Percentiles rank a stretch among this genome's conserved stretches.
Evolutionary conservation across 1,140 invertebrate species (phyloP).

Genomic region (Amyelois transitella): DNA sequence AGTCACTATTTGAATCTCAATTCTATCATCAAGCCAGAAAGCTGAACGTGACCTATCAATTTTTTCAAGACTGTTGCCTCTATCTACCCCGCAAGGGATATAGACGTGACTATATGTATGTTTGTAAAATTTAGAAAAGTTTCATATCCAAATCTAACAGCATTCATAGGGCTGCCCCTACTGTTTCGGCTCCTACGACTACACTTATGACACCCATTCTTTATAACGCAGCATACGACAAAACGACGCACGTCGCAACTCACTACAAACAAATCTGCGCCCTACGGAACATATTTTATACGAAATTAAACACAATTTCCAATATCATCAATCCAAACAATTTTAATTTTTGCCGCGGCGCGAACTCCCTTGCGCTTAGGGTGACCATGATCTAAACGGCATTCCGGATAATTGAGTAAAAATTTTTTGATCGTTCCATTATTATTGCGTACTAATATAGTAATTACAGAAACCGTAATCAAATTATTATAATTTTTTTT

Average conservation of each 20-base stretch:
- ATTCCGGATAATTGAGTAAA: background rate
- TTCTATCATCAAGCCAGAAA: too few species aligned
- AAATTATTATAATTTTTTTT: background rate
- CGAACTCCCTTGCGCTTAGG: background rate
- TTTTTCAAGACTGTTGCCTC: too few species aligned
- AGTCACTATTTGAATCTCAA: too few species aligned
- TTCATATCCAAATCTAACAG: background rate
- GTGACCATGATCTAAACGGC: background rate
- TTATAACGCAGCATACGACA: background rate
- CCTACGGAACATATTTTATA: background rate
- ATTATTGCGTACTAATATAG: too few species aligned
- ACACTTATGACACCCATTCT: background rate
- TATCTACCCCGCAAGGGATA: too few species aligned
- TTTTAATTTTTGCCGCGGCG: constrained; percentile 33
- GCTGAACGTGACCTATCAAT: too few species aligned
- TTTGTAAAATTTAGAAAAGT: too few species aligned
- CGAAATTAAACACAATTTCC: constrained; percentile 8
- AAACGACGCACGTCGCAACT: background rate
- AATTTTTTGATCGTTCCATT: background rate
- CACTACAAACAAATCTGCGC: background rate
- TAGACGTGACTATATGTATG: too few species aligned
- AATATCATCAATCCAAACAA: constrained; percentile 28
- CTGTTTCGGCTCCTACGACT: background rate
- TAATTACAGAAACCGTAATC: background rate
- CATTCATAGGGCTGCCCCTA: background rate